Percentiles rank a stretch among this genome's conserved stretches.
These are phyloP conservation scores for Paracentrotus lividus DNA, from an alignment of 53 echinoderm and acorn worm genomes.

Conservation along the genomic window DNA sequence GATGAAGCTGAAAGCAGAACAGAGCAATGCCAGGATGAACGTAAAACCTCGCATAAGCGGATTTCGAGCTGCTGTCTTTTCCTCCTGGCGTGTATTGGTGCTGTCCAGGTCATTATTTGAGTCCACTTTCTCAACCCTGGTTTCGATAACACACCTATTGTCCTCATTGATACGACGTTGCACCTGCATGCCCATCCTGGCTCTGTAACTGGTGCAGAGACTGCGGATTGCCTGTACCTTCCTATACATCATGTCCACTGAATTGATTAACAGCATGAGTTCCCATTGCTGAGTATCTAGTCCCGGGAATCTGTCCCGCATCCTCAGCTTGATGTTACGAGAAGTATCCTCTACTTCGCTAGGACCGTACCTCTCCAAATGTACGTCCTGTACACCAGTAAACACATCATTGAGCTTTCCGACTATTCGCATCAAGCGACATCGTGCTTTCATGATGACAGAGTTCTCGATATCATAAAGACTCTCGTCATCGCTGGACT, in stretches of 20 bases:
- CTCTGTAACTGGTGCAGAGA: neutral
- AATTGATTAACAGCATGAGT: neutral
- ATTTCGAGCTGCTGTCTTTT: neutral
- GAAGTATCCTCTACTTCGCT: constrained; percentile 22
- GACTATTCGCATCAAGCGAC: constrained; percentile 18
- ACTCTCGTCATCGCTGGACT: neutral
- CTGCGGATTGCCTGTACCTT: constrained; percentile 16
- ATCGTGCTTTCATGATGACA: neutral
- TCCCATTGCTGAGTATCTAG: constrained; percentile 1
- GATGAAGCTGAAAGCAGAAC: constrained; percentile 5
- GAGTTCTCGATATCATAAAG: neutral
- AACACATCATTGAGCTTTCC: constrained; percentile 9
- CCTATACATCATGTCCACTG: neutral
- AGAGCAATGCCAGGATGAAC: neutral
- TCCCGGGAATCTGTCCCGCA: neutral
- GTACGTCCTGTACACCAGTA: neutral
- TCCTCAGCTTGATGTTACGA: neutral
- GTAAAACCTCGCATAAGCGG: neutral
- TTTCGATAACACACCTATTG: neutral
- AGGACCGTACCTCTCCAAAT: constrained; percentile 5
- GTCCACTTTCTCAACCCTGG: constrained; percentile 27
- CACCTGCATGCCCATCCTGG: constrained; percentile 8
- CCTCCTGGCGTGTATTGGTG: constrained; percentile 1
- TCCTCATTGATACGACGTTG: neutral
- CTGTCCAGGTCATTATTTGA: constrained; percentile 8